phyloP scores from a whole-genome alignment of 2,113 vertebrate genomes.

The Leptosomus discolor region DNA sequence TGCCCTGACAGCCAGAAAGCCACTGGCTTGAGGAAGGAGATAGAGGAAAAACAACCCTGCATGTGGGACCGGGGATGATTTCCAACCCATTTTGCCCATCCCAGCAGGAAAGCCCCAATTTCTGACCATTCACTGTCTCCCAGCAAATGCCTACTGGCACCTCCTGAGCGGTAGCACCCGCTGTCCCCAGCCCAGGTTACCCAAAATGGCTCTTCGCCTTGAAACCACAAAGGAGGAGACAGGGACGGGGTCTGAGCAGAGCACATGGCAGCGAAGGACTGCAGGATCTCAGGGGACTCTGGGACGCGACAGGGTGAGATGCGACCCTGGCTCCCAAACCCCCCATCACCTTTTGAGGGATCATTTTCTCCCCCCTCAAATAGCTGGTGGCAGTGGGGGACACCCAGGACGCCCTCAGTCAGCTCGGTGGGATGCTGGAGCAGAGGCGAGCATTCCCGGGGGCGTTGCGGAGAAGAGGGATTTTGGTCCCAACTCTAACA shows the following conservation, averaged over 20 bases:
- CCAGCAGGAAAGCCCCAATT: not conserved
- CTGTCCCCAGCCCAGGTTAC: not conserved
- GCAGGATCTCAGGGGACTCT: not conserved
- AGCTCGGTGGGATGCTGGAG: not conserved
- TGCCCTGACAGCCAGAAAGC: not conserved
- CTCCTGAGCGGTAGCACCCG: accelerated
- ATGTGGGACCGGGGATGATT: not conserved
- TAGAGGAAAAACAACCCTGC: not conserved
- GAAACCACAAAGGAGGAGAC: not conserved
- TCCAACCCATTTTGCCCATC: not conserved
- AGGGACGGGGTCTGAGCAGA: not conserved
- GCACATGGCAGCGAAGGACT: not conserved
- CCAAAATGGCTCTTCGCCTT: not conserved
- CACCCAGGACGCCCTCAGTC: not conserved
- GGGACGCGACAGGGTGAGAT: accelerated
- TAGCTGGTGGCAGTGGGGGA: accelerated
- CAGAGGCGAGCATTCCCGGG: accelerated
- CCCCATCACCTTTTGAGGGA: accelerated
- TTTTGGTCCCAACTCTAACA: not conserved
- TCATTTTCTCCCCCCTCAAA: not conserved
- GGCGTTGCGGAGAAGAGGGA: not conserved
- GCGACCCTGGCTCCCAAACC: not conserved
- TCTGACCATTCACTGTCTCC: accelerated
- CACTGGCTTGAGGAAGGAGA: not conserved
- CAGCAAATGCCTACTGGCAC: not conserved